phyloP scores from a whole-genome alignment of 2,113 vertebrate genomes.

The Eidolon helvum region DNA sequence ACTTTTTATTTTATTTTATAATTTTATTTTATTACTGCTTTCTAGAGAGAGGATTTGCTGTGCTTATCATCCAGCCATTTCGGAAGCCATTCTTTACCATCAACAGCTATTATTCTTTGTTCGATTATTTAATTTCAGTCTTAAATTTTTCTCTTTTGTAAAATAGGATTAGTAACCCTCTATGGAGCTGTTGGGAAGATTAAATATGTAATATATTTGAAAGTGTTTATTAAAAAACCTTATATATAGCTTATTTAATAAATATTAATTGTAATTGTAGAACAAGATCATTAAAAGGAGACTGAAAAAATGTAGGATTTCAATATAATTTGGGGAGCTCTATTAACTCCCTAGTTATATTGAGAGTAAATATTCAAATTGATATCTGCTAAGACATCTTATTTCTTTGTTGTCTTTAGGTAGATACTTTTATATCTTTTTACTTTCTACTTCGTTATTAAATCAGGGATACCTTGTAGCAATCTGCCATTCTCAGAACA shows the following conservation, averaged over 20 bases:
- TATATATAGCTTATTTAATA: not conserved
- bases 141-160: constrained; percentile 6
- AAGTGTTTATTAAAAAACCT: not conserved
- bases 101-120: not conserved
- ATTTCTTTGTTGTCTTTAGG: constrained; percentile 24
- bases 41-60: not conserved
- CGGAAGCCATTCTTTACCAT: not conserved
- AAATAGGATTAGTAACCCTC: constrained; percentile 35
- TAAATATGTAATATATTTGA: not conserved
- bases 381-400: not conserved
- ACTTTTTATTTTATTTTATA: not conserved
- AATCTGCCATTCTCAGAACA: not conserved
- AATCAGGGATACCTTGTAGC: not conserved
- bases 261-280: constrained; percentile 6
- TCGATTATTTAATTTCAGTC: constrained; percentile 20
- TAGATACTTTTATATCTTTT: not conserved
- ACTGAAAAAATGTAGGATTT: not conserved
- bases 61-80: not conserved
- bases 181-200: constrained; percentile 1
- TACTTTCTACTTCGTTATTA: not conserved
- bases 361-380: not conserved
- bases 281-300: not conserved
- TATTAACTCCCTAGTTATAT: not conserved
- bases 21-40: not conserved
- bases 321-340: not conserved